Conservation (phyloP, 2,113 vertebrate genomes). For the Thymallus thymallus region DNA sequence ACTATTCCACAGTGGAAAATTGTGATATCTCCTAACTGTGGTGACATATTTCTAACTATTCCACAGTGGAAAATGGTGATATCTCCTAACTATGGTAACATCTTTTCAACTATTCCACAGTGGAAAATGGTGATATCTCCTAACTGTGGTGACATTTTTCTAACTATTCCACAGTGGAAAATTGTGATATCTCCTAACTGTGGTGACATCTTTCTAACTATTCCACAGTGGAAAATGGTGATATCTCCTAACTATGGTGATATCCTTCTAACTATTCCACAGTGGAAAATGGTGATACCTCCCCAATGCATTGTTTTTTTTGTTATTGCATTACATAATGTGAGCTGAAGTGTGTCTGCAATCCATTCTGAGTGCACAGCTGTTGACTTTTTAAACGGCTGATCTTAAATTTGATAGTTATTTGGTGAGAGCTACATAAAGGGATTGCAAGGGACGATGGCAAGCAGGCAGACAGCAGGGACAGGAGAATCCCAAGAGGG, state of each 20-base stretch:
- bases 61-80: slow-evolving; percentile 17
- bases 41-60: background rate
- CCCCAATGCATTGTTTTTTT: slow-evolving; percentile 2
- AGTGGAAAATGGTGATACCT: background rate
- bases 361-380: slow-evolving; percentile 63
- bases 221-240: slow-evolving; percentile 17
- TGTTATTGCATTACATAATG: slow-evolving; percentile 56
- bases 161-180: slow-evolving; percentile 17
- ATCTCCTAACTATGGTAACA: no score
- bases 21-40: no score
- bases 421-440: slow-evolving; percentile 37
- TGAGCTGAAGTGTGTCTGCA: slow-evolving; percentile 52
- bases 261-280: no score
- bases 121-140: slow-evolving; percentile 10
- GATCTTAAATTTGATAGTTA: slow-evolving; percentile 65
- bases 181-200: no score
- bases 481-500: slow-evolving; percentile 48
- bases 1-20: slow-evolving; percentile 18
- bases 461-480: slow-evolving; percentile 45
- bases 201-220: background rate
- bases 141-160: no score
- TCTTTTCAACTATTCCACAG: slow-evolving; percentile 10
- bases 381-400: slow-evolving; percentile 70
- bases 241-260: no score
- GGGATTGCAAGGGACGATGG: slow-evolving; percentile 44